phyloP scores from a whole-genome alignment of 2,113 vertebrate species.

The Leptobrachium ailaonicum region DNA sequence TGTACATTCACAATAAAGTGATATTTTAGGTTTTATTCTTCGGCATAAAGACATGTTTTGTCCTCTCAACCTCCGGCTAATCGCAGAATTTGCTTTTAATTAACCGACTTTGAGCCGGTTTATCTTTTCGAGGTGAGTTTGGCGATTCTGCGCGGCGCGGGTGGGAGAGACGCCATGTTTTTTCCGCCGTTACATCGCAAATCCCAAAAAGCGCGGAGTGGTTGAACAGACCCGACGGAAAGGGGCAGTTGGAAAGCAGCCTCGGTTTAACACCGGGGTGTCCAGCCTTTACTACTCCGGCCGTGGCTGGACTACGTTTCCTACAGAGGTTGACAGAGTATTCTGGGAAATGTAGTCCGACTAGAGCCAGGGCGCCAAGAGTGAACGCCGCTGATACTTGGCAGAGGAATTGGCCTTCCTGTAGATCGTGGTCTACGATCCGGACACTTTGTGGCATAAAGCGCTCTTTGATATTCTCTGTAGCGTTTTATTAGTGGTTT shows the following conservation, averaged over 20 bases:
- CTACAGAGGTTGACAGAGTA: too few species aligned
- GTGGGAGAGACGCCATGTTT: not conserved
- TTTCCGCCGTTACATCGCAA: not conserved
- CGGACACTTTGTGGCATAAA: too few species aligned
- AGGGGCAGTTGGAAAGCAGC: not conserved
- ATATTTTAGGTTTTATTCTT: too few species aligned
- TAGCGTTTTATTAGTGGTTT: too few species aligned
- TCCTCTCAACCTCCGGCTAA: not conserved
- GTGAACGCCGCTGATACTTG: too few species aligned
- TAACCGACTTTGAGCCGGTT: not conserved
- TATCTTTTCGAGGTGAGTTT: too few species aligned
- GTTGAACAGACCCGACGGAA: not conserved
- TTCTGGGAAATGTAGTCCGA: not conserved
- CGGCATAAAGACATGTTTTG: not conserved
- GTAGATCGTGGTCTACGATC: too few species aligned
- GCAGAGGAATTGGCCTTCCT: too few species aligned
- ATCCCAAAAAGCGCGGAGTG: conserved; percentile 7
- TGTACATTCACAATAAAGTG: conserved; percentile 6
- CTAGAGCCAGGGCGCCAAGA: too few species aligned
- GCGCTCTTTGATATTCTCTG: too few species aligned
- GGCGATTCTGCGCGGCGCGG: not conserved
- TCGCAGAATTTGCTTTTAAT: too few species aligned
- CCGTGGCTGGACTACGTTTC: not conserved
- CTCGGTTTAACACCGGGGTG: not conserved
- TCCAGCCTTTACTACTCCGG: not conserved